Percentiles rank a stretch among this genome's conserved stretches.
phyloP scores from a whole-genome alignment of 2,888 invertebrate genomes.

The Archips xylosteana region DNA sequence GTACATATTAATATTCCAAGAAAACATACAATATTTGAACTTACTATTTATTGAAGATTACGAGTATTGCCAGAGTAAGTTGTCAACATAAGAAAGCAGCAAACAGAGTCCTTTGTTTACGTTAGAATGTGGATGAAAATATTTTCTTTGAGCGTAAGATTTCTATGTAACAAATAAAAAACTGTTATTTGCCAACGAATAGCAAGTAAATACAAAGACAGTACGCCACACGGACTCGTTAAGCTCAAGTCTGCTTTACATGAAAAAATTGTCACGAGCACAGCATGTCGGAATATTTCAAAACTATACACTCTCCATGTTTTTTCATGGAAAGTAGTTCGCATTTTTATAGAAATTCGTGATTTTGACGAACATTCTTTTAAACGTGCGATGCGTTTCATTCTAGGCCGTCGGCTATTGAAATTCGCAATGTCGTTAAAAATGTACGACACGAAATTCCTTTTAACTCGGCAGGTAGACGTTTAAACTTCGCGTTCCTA shows the following conservation, averaged over 20 bases:
- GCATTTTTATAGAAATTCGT: background rate
- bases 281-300: background rate
- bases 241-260: slow-evolving; percentile 4
- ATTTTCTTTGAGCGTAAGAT: slow-evolving; percentile 7
- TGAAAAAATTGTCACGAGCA: background rate
- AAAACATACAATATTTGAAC: background rate
- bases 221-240: background rate
- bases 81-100: background rate
- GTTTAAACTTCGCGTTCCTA: background rate
- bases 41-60: background rate
- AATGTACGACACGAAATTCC: slow-evolving; percentile 1
- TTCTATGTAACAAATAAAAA: background rate
- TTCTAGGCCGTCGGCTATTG: background rate
- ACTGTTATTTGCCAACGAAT: background rate
- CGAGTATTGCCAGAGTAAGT: background rate
- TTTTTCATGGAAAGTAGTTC: background rate
- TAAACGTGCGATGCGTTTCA: slow-evolving; percentile 11
- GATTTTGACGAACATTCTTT: background rate
- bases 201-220: background rate
- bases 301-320: background rate
- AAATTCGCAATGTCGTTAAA: slow-evolving; percentile 10
- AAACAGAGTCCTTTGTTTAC: background rate
- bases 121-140: background rate
- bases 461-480: background rate
- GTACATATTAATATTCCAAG: background rate